phyloP scores from a whole-genome alignment of 1,140 invertebrate genomes.

The Penaeus japonicus region DNA sequence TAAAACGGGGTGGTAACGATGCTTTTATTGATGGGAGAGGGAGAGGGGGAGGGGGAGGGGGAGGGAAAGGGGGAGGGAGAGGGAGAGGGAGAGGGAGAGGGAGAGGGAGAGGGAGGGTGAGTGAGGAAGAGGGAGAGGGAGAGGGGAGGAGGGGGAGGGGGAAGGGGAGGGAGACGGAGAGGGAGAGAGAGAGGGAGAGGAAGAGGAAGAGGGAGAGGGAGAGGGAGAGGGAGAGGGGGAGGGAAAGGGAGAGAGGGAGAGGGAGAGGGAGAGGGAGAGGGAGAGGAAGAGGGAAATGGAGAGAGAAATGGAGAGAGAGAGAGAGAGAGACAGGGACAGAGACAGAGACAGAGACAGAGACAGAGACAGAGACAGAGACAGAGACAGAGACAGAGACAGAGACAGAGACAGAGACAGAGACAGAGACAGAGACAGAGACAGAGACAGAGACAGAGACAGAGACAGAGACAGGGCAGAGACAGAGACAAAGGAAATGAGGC shows the following conservation, averaged over 20 bases:
- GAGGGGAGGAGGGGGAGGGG: neutral
- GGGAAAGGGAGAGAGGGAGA: neutral
- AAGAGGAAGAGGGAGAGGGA: neutral
- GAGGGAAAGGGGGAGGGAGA: too few relatives aligned
- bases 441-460: too few relatives aligned
- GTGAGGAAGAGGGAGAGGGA: neutral
- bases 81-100: neutral
- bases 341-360: too few relatives aligned
- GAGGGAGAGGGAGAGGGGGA: neutral
- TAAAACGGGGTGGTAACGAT: too few relatives aligned
- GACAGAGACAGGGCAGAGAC: too few relatives aligned
- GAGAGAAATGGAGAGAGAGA: neutral
- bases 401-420: too few relatives aligned
- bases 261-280: neutral
- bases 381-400: too few relatives aligned
- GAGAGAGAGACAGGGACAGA: neutral
- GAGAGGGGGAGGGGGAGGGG: too few relatives aligned
- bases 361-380: neutral
- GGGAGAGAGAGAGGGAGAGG: neutral
- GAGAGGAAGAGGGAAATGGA: neutral
- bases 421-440: too few relatives aligned
- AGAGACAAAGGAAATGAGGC: too few relatives aligned
- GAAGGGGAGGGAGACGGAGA: neutral
- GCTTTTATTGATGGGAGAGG: too few relatives aligned
- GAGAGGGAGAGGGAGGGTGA: neutral